A percentile compares a stretch with the other conserved stretches of the same genome.
Conservation (phyloP, 1,140 invertebrate genomes). For the Drosophila cardini region DNA sequence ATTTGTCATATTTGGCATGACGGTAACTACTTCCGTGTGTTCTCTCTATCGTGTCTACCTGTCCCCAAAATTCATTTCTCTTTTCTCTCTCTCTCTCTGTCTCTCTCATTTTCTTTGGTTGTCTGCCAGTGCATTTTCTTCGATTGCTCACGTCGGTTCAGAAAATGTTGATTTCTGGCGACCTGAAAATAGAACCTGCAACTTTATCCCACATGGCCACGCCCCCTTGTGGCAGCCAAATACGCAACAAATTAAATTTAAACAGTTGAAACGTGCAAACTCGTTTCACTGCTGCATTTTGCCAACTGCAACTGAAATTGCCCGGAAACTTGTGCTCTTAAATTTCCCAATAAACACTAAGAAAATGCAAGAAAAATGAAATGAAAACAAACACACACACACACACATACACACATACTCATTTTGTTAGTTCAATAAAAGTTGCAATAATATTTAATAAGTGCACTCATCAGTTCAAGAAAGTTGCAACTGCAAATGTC, state of each 20-base stretch:
- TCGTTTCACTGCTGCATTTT: conserved; percentile 49
- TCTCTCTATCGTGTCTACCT: neutral
- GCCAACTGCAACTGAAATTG: conserved; percentile 53
- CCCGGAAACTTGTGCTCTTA: conserved; percentile 40
- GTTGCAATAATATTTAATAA: conserved; percentile 22
- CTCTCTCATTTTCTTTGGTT: neutral
- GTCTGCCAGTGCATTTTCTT: conserved; percentile 67
- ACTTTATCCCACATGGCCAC: neutral
- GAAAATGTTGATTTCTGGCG: conserved; percentile 79
- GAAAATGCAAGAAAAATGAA: conserved; percentile 4
- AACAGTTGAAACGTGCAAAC: conserved; percentile 73
- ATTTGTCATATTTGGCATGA: conserved; percentile 83
- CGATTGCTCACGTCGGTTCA: conserved; percentile 70
- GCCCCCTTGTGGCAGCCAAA: conserved; percentile 6
- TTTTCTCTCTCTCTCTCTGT: neutral
- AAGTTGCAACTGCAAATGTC: conserved; percentile 4
- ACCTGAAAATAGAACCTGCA: conserved; percentile 67
- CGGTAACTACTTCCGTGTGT: conserved; percentile 78
- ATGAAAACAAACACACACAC: conserved; percentile 9
- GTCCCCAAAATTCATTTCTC: neutral
- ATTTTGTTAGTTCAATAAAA: conserved; percentile 13
- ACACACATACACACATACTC: conserved; percentile 3
- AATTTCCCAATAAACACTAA: conserved; percentile 49
- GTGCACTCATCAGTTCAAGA: conserved; percentile 1
- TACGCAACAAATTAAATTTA: conserved; percentile 77